These are phyloP conservation scores for Alouatta palliata DNA, from an alignment of 2,113 vertebrate species.

Conservation along the genomic window DNA sequence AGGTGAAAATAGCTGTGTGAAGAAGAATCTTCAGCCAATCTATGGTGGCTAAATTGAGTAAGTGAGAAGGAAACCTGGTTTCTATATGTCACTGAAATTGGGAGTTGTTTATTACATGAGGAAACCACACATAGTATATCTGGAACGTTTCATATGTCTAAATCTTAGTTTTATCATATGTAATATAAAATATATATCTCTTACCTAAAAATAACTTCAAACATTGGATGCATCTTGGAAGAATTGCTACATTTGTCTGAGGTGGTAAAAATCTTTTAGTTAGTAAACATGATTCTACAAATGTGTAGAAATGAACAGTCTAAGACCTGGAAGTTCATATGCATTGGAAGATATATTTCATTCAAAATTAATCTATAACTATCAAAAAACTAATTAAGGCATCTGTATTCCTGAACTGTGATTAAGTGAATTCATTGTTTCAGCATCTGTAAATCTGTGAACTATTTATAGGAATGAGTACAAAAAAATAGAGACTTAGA, in stretches of 20 bases:
- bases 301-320: not conserved
- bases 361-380: not conserved
- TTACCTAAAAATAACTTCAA: slow-evolving; percentile 1
- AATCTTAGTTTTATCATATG: not conserved
- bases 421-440: not conserved
- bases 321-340: slow-evolving; percentile 5
- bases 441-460: not conserved
- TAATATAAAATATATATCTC: not conserved
- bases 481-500: not conserved
- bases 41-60: not conserved
- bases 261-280: slow-evolving; percentile 30
- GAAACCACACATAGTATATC: not conserved
- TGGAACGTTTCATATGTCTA: not conserved
- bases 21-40: not conserved
- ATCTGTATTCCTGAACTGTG: not conserved
- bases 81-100: not conserved
- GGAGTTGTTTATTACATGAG: not conserved
- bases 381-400: slow-evolving; percentile 2
- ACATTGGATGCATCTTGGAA: not conserved
- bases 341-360: not conserved
- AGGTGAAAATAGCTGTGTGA: not conserved
- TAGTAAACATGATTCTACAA: slow-evolving; percentile 21
- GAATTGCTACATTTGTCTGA: not conserved
- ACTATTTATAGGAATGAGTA: not conserved
- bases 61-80: not conserved